Conservation (phyloP, 2,888 invertebrate genomes). For the Eugnorisma glareosa region DNA sequence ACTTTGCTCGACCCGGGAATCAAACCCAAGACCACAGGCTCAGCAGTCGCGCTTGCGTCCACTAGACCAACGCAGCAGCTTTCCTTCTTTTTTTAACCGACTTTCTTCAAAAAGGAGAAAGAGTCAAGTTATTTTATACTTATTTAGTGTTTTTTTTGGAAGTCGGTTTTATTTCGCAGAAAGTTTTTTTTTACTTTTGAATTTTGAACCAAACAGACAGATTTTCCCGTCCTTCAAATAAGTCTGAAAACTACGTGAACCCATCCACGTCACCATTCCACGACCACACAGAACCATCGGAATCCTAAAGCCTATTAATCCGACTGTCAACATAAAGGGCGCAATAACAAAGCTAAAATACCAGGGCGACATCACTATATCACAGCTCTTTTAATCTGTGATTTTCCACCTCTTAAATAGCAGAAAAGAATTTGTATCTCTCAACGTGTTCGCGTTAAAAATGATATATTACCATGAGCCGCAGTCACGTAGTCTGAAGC, state of each 20-base stretch:
- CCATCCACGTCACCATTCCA: neutral
- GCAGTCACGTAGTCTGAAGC: conserved; percentile 56
- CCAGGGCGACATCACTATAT: conserved; percentile 39
- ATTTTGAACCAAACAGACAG: neutral
- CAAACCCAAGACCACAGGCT: neutral
- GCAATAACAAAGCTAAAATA: conserved; percentile 41
- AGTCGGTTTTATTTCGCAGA: no score
- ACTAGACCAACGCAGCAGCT: neutral
- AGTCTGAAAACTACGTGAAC: neutral
- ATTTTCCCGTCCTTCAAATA: neutral
- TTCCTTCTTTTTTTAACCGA: neutral
- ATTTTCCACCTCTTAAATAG: conserved; percentile 57
- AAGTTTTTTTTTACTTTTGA: no score
- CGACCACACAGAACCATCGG: neutral
- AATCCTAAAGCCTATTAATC: conserved; percentile 38
- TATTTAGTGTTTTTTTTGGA: no score
- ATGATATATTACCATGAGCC: conserved; percentile 59
- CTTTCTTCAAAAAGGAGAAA: no score
- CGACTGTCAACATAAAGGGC: conserved; percentile 31
- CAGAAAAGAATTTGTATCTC: conserved; percentile 57
- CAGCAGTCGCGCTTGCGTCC: neutral
- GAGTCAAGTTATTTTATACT: no score
- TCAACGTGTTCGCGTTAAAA: conserved; percentile 56
- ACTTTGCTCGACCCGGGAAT: neutral
- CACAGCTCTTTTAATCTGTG: conserved; percentile 47